Base-by-base conservation (phyloP, 2,888 invertebrate species). In the Ephialtes manifestator region DNA sequence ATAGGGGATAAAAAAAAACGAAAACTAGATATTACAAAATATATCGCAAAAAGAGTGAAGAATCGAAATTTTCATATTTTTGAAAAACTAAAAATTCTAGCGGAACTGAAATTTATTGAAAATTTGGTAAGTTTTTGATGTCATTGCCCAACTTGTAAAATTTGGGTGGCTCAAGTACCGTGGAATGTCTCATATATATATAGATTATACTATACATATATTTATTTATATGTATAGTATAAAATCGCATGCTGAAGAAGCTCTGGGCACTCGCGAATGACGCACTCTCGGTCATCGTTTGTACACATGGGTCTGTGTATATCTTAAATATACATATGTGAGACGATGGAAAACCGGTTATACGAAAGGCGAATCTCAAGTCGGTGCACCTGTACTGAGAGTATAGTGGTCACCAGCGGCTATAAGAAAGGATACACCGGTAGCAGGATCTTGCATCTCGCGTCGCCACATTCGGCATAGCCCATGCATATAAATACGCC, bases 351-450 rank as follows among this genome's bases (percentile, higher is more conserved):
- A 51, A 84, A 81, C 81, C 80, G 84, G 84, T 84, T 84, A 31
- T 58, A 65, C 81, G 58, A 74, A 77, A 67, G 71, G 76, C 67
- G 60, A 72, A 77, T 81, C 71, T 18, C 46, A 39, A 79, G 75
- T 46, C 53, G 63, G 74, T 83, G 75, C 83, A 83, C 83, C 83
- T 83, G 83, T 83, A 83, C 70, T 78, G 48, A 18, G 78, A 18
- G 75, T 60, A 51, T 43, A 28, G 58, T 55, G 67, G 75, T 70
- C 68, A 15, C 35, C 58, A 68, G 58, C 78, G 28, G 71, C 24
- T 13, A 43, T 63, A 39, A 70, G 46, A 74, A 60, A 70, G 55
- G 58, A 70, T 78, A n/a, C 63, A 31, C 31, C 53, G 60, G 48
- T 60, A 63, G 46, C 48, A 46, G 48, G 60, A 48, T 74, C 46